Evolutionary conservation across 2,888 invertebrate species (phyloP).

Genomic region (Tinea pellionella): DNA sequence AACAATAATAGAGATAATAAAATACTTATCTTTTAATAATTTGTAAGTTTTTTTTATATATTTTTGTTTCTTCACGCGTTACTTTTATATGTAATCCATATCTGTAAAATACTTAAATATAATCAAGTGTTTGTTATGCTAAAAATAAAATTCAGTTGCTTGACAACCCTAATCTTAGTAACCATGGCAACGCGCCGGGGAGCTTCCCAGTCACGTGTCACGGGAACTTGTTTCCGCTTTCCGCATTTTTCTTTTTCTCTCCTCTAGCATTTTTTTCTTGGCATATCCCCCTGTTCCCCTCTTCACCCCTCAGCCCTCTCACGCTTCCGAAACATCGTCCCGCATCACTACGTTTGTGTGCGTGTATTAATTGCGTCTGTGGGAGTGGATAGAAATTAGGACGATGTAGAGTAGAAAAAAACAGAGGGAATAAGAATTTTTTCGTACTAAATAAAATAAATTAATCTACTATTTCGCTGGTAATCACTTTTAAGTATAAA

Average conservation of each 20-base stretch:
- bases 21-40: too few species aligned
- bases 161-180: constrained; percentile 32
- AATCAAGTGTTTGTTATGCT: background rate
- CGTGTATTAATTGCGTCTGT: constrained; percentile 69
- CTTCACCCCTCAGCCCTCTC: constrained; percentile 17
- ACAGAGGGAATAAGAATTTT: background rate
- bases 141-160: background rate
- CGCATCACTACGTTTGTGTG: constrained; percentile 52
- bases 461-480: too few species aligned
- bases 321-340: constrained; percentile 17
- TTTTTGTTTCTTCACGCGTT: too few species aligned
- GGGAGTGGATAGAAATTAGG: constrained; percentile 69
- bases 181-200: constrained; percentile 58
- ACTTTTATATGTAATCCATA: too few species aligned
- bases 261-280: constrained; percentile 43
- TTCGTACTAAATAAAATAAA: background rate
- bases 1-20: too few species aligned
- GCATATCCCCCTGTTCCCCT: constrained; percentile 27
- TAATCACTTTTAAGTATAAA: too few species aligned
- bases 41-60: too few species aligned
- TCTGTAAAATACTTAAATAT: background rate
- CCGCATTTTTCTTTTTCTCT: constrained; percentile 55
- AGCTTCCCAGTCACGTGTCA: constrained; percentile 66
- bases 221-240: constrained; percentile 59
- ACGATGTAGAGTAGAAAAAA: constrained; percentile 29